Evolutionary conservation across 2,888 invertebrate genomes (phyloP), one percentile per base, ranked within the genome.

Genomic region (Atherix ibis): DNA sequence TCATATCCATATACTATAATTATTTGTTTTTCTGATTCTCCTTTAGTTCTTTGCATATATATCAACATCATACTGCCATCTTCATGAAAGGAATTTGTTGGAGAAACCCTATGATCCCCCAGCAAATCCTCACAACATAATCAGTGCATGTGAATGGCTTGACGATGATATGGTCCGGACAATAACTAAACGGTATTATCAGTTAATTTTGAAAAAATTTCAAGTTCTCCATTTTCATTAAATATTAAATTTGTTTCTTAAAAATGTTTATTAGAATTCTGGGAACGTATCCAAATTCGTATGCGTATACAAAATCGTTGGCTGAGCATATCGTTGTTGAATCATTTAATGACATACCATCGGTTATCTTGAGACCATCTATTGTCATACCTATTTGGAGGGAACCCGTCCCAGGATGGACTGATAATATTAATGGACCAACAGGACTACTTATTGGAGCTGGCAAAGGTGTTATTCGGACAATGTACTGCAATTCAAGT

Each of bases 361-460:
- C 77, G 0, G 66, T 82, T 35, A 78, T 95, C 35, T 60, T 91
- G 16, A 64, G 94, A 44, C 92, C 89, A 2, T 88, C 89, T 1
- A 84, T 91, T 47, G 80, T 94, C 15, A 84, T 91, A 38, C 91
- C 91, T 2, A 35, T 35, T 13, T 35, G 35, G 35, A 75, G 73
- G 15, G 82, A 83, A 40, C 87, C 87, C 0, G 51, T 83, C 1
- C 82, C 83, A 1, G 91, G 84, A 5, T 85, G 91, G 91, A 85
- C 88, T 0, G 91, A 92, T 54, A 92, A 91, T 49, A 79, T 87
- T 35, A 91, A 91, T 50, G 91, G 91, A n/a, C 88, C 91, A 0
- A 79, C 80, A 1, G 89, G 89, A 5, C 63, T 85, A 2, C 62
- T 89, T 4, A 82, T 77, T 34, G 77, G 43, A 55, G 83, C 83